Evolutionary conservation across 2,797 vertebrate genomes (phyloP).

Genomic region (Microtus obscurus): DNA sequence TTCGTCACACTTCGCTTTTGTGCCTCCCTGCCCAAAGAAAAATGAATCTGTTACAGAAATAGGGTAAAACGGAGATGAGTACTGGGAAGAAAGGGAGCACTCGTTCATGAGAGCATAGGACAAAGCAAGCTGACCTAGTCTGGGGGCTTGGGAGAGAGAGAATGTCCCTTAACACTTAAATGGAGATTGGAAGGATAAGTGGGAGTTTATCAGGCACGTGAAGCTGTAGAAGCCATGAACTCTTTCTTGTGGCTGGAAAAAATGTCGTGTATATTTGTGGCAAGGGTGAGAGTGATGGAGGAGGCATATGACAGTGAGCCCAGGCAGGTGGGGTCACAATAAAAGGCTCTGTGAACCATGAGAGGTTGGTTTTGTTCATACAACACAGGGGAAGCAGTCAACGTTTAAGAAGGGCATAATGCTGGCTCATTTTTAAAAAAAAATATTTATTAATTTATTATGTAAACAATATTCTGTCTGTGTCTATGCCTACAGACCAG

Average conservation of each 20-base stretch:
- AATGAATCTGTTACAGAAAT: neutral
- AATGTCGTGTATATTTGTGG: neutral
- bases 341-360: neutral
- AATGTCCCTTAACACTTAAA: neutral
- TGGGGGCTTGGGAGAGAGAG: neutral
- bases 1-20: neutral
- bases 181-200: neutral
- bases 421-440: neutral
- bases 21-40: neutral
- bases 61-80: neutral
- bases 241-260: neutral
- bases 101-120: neutral
- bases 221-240: neutral
- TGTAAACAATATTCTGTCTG: too few species aligned
- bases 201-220: neutral
- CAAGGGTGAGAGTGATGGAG: neutral
- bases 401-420: neutral
- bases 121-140: neutral
- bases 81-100: neutral
- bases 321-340: neutral
- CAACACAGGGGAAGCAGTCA: neutral
- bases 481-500: too few species aligned
- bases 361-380: neutral
- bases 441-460: too few species aligned
- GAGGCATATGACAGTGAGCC: neutral